Base-by-base conservation (phyloP, 2,113 vertebrate species). In the Salminus brasiliensis region DNA sequence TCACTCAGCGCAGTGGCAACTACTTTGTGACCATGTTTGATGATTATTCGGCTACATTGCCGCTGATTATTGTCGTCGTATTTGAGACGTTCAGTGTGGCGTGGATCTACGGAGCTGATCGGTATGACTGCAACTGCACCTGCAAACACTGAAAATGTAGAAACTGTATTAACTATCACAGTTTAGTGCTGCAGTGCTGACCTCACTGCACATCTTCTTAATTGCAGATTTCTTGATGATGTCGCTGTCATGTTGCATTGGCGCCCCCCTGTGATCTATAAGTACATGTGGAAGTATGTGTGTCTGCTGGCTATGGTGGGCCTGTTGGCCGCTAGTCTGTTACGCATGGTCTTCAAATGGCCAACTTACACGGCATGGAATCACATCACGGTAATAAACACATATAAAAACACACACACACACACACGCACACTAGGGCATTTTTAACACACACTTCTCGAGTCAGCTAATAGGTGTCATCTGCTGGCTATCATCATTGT, bases 1-100 rank as follows among this genome's bases (percentile, higher is more conserved):
- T 99, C 73, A 97, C 98, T 81, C 98, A 99, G 88, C 95, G 94
- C 72, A 98, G 96, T 0, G 98, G 98, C n/a, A 99, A 99, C 90
- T 99, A 99, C 87, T 99, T 98, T 86, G 98, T 99, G 88, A 94
- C 94, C 21, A 99, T 99, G 98, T 99, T 99, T 83, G 98, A 99
- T 0, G 98, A 99, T 88, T 99, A 99, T 82, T 99, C 98, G 0
- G 98, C 98, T 77, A 99, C 98, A 0, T 84, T 99, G 41, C 98
- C 98, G 0, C 92, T 99, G 77, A 95, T 96, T 0, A 92, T 99
- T 0, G 97, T 99, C 4, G 98, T 99, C 23, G 93, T 99, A 85
- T 95, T 99, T 76, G 98, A 99, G 91, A 97, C 97, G 69, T 82
- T 96, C 0, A 94, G 96, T 0, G 96, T 99, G 89, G 92, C 97